Conservation (phyloP, 2,113 vertebrate species). For the Cebus imitator region DNA sequence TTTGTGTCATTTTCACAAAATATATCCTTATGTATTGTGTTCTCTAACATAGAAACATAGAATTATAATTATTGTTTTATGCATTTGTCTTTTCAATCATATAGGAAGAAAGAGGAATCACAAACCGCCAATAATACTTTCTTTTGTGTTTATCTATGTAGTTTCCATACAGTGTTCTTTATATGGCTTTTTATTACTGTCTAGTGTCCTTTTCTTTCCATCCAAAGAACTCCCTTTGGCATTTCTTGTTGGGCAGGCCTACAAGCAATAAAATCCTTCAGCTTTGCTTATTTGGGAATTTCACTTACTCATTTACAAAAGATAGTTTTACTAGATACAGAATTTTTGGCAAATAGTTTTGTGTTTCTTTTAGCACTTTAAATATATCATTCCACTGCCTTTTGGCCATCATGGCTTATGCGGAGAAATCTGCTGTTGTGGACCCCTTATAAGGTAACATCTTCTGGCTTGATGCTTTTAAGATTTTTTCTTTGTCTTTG, state of each 20-base stretch:
- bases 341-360: not conserved
- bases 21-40: not conserved
- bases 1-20: not conserved
- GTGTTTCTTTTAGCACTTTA: not conserved
- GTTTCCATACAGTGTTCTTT: not conserved
- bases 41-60: not conserved
- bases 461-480: not conserved
- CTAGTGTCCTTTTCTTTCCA: not conserved
- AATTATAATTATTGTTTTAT: not conserved
- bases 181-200: not conserved
- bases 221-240: not conserved
- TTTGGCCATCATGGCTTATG: not conserved
- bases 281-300: not conserved
- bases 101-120: not conserved
- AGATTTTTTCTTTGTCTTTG: not conserved
- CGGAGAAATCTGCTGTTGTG: not conserved
- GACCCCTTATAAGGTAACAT: not conserved
- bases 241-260: not conserved
- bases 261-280: not conserved
- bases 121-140: not conserved
- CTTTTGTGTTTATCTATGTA: not conserved
- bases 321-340: not conserved
- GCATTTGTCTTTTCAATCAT: not conserved
- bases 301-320: not conserved
- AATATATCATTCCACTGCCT: not conserved